Evolutionary conservation across 2,113 vertebrate species (phyloP).

Genomic region (Eupsittula cactorum): DNA sequence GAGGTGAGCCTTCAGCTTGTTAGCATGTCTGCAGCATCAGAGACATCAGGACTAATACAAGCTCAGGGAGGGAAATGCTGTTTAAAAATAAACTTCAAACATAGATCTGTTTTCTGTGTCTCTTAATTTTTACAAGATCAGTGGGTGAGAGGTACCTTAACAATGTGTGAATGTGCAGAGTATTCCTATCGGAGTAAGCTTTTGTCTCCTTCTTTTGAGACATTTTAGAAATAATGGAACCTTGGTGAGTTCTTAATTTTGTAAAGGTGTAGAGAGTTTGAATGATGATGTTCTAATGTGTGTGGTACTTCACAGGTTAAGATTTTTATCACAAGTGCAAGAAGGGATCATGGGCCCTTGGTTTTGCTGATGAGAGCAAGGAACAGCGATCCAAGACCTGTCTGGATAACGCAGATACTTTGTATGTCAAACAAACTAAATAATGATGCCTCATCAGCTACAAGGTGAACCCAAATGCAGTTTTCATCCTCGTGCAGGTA

Average conservation of each 20-base stretch:
- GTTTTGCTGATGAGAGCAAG: neutral
- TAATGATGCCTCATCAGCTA: neutral
- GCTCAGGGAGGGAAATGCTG: neutral
- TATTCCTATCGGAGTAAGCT: neutral
- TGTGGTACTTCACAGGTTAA: neutral
- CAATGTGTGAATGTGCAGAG: neutral
- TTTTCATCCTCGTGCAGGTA: neutral
- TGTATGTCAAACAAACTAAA: neutral
- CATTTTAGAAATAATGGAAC: neutral
- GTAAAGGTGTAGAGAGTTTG: neutral
- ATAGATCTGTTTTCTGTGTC: neutral
- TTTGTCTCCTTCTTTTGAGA: neutral
- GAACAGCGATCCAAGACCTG: neutral
- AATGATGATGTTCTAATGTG: neutral
- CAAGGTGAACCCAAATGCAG: neutral
- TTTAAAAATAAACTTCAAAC: neutral
- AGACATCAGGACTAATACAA: too few species aligned
- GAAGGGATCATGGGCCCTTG: neutral
- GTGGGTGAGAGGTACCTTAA: neutral
- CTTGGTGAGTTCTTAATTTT: neutral
- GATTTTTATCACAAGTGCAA: neutral
- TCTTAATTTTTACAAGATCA: neutral
- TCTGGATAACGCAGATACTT: neutral
- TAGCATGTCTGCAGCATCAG: neutral
- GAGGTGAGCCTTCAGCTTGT: neutral